A percentile compares a stretch with the other conserved stretches of the same genome.
Evolutionary conservation across 2,888 invertebrate genomes (phyloP).

Genomic region (Dicyrtoma fusca): DNA sequence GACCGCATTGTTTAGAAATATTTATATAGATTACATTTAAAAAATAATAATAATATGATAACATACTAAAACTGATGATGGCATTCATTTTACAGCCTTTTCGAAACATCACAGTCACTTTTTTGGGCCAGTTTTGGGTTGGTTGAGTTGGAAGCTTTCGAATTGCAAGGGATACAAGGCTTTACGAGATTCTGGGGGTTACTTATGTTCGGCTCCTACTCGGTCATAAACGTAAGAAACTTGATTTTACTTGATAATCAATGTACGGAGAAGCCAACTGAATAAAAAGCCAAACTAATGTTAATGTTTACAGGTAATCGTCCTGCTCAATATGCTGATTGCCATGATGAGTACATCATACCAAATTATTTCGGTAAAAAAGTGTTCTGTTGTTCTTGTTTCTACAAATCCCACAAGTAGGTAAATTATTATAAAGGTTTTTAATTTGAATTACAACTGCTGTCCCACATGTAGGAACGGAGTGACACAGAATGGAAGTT

Average conservation of each 20-base stretch:
- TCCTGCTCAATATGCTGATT: conserved; percentile 88
- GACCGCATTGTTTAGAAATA: too few species aligned
- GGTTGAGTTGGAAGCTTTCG: conserved; percentile 93
- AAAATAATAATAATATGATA: too few species aligned
- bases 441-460: background rate
- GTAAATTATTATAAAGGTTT: too few species aligned
- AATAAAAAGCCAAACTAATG: too few species aligned
- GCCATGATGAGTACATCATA: conserved; percentile 99
- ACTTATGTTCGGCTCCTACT: conserved; percentile 98
- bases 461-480: conserved; percentile 69
- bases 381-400: conserved; percentile 3
- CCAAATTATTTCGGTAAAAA: conserved; percentile 91
- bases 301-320: conserved; percentile 69
- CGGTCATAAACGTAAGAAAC: conserved; percentile 89
- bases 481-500: conserved; percentile 97
- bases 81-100: conserved; percentile 69
- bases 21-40: too few species aligned
- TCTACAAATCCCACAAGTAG: too few species aligned
- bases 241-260: too few species aligned
- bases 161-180: conserved; percentile 91
- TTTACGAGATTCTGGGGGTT: conserved; percentile 98
- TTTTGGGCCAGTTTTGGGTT: conserved; percentile 99
- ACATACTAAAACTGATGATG: conserved; percentile 81
- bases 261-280: too few species aligned
- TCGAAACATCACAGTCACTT: conserved; percentile 95